Conservation (phyloP, 2,113 vertebrate genomes). For the Edolisoma coerulescens region DNA sequence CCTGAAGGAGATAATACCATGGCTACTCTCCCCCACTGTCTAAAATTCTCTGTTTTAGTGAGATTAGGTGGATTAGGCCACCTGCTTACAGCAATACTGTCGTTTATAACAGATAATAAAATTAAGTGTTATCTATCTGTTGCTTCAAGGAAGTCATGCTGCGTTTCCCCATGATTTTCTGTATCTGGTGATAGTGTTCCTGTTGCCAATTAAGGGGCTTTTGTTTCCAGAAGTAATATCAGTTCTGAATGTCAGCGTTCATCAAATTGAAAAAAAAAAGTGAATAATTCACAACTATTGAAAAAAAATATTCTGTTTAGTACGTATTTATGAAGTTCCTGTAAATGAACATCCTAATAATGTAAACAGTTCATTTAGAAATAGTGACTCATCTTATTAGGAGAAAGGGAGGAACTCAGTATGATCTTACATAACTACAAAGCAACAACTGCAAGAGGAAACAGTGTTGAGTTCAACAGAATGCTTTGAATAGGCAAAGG, state of each 20-base stretch:
- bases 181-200: not conserved
- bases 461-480: not conserved
- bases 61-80: not conserved
- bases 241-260: not conserved
- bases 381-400: not conserved
- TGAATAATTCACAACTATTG: not conserved
- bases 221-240: not conserved
- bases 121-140: not conserved
- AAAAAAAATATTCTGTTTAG: not conserved
- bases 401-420: not conserved
- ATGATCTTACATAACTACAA: not conserved
- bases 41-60: not conserved
- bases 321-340: not conserved
- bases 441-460: not conserved
- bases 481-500: conserved; percentile 12
- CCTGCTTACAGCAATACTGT: not conserved
- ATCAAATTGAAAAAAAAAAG: not conserved
- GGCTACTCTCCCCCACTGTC: not conserved
- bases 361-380: not conserved
- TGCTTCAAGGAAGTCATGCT: not conserved
- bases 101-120: not conserved
- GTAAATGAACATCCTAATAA: not conserved
- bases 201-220: not conserved
- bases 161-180: not conserved
- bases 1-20: not conserved